Evolutionary conservation across 2,797 vertebrate genomes (phyloP), one percentile per base, ranked within the genome.

Genomic region (Buceros bicornis): DNA sequence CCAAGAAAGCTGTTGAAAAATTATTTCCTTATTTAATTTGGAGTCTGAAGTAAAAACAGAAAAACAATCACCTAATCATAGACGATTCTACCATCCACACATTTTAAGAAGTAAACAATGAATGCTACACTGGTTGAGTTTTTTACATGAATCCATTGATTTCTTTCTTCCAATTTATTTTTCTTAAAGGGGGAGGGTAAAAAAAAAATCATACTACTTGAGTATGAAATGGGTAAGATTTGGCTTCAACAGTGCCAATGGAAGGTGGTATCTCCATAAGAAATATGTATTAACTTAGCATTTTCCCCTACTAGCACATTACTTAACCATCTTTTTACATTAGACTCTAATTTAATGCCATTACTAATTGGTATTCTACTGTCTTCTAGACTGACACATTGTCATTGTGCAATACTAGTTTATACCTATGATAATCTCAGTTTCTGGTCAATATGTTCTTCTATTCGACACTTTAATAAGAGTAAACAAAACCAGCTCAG

Each of bases 401-500:
- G 97, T 98, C 98, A 98, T 97, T 98, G 93, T 97, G 90, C 89
- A 94, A 97, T 97, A 98, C 98, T 98, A 99, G 99, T 99, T 98
- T 98, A 98, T 98, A 98, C 97, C 97, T 98, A 97, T 96, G 90
- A 95, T 88, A 97, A 96, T 95, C 92, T 60, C 54, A 93, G 73
- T 96, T 95, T 97, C 92, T 88, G 94, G 87, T 96, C 97, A 97
- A 98, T 95, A 96, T 94, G 98, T 95, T 97, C 22, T 48, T 21
- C 95, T 94, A 95, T 93, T 97, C 97, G 97, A 93, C 83, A 96
- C 95, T 98, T 97, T 95, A 97, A 96, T 97, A 98, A 98, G 96
- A 97, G 97, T 98, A 98, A 98, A 98, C 97, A 98, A 98, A 98
- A 98, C 81, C 97, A 98, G 97, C 95, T 98, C 97, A 98, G 95